These are phyloP conservation scores for Alsophila aescularia DNA, from an alignment of 2,888 invertebrate species.

Conservation along the genomic window DNA sequence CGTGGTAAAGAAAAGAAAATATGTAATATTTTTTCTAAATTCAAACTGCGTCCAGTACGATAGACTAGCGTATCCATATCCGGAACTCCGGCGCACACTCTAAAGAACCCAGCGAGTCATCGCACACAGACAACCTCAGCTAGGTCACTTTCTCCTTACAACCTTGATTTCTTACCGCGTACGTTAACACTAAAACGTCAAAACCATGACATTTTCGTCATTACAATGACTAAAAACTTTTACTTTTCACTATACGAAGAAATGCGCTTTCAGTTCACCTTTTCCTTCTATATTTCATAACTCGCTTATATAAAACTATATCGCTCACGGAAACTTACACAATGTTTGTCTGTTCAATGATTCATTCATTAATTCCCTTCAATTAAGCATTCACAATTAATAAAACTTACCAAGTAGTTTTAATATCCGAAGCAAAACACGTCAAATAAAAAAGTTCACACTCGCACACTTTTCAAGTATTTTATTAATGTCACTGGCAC, in stretches of 20 bases:
- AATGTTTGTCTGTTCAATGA: slow-evolving; percentile 12
- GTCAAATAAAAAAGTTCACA: slow-evolving; percentile 42
- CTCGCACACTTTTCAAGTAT: slow-evolving; percentile 35
- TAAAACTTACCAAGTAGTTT: slow-evolving; percentile 43
- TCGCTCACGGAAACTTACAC: slow-evolving; percentile 40
- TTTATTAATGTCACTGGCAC: slow-evolving; percentile 61
- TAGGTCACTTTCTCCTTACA: slow-evolving; percentile 80
- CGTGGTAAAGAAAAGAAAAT: neutral
- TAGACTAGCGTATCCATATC: slow-evolving; percentile 16
- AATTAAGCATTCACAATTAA: slow-evolving; percentile 3
- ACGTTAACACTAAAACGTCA: slow-evolving; percentile 65
- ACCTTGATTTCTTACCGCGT: slow-evolving; percentile 79
- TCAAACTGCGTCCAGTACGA: slow-evolving; percentile 5
- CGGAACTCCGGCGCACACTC: slow-evolving; percentile 42
- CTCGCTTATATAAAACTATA: slow-evolving; percentile 47
- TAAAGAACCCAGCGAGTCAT: slow-evolving; percentile 48
- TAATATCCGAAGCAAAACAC: slow-evolving; percentile 48
- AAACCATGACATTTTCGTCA: slow-evolving; percentile 71
- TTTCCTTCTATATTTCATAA: slow-evolving; percentile 49
- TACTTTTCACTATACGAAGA: slow-evolving; percentile 66
- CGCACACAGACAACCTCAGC: slow-evolving; percentile 54
- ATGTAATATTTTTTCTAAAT: slow-evolving; percentile 3
- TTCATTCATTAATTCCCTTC: slow-evolving; percentile 25
- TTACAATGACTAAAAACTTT: slow-evolving; percentile 66
- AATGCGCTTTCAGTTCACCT: slow-evolving; percentile 42